Base-by-base conservation (phyloP, 1,140 invertebrate genomes). In the Trissolcus basalis region DNA sequence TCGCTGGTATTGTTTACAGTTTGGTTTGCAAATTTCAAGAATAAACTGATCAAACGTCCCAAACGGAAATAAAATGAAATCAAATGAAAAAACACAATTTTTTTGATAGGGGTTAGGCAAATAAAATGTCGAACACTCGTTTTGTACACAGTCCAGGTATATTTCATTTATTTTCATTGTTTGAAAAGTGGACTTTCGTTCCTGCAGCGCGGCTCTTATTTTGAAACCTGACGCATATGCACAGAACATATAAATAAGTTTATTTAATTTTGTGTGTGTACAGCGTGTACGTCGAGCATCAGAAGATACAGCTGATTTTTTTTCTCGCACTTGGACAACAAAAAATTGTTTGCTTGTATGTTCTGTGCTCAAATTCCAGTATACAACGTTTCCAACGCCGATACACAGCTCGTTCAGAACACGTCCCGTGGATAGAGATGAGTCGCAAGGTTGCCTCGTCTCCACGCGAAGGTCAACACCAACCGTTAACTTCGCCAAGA, bases 141-240 rank as follows among this genome's bases (percentile, higher is more conserved):
- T 27, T 27, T 27, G 19, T 67, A 78, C 75, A 73, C 63, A 69
- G 59, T 78, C 63, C 69, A 76, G 73, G 49, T 73, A 67, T 72
- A 76, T 76, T 79, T 76, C 50, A 60, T 79, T 79, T 77, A 79
- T 79, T 79, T 75, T 73, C 35, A 35, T 79, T 67, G 68, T 49
- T 70, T 68, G 74, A 77, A 80, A 80, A 71, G 65, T 77, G 73
- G 73, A 80, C 74, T 70, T 56, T 71, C 65, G 64, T 73, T 77
- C 69, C 69, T 56, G 60, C 44, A 71, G 70, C 61, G 65, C 77
- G 73, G 73, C 61, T 79, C 43, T 60, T 41, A 64, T 58, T 75
- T 74, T 13, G 39, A 80, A 77, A 77, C 63, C 69, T 71, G 64
- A 65, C 54, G 71, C 67, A 32, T 78, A 61, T 63, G 59, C 68